Conservation (phyloP, 2,113 vertebrate genomes). For the Nannobrachium achirus region DNA sequence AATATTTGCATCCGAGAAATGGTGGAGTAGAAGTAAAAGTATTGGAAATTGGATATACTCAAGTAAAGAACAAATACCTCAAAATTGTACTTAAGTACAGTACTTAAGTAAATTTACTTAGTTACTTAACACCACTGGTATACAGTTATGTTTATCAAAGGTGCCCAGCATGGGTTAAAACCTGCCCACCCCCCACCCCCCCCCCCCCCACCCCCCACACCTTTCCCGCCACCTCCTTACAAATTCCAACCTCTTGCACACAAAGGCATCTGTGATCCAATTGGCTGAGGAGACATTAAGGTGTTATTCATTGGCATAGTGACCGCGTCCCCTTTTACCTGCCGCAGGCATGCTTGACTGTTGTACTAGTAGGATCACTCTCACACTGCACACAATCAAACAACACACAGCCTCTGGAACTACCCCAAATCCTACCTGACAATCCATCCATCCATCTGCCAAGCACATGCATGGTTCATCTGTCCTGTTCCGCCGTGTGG, state of each 20-base stretch:
- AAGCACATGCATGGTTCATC: not conserved
- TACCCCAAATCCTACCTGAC: not conserved
- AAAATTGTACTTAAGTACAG: too few relatives aligned
- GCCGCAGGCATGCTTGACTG: slow-evolving; percentile 13
- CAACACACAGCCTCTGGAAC: not conserved
- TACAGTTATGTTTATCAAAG: slow-evolving; percentile 38
- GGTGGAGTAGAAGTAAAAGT: too few relatives aligned
- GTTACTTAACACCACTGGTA: not conserved
- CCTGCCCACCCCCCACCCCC: slow-evolving; percentile 22
- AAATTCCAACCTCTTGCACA: slow-evolving; percentile 20
- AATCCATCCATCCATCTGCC: not conserved
- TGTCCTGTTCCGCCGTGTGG: not conserved
- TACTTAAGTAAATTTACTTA: slow-evolving; percentile 1
- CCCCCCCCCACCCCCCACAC: not conserved
- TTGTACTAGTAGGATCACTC: not conserved
- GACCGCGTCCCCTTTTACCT: slow-evolving; percentile 31
- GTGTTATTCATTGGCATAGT: slow-evolving; percentile 61
- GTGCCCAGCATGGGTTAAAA: slow-evolving; percentile 27
- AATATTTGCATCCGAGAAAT: too few relatives aligned
- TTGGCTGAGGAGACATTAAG: slow-evolving; percentile 58
- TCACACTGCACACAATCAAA: slow-evolving; percentile 19
- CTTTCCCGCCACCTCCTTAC: slow-evolving; percentile 1
- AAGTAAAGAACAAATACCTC: too few relatives aligned
- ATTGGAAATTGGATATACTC: too few relatives aligned
- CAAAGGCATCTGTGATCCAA: slow-evolving; percentile 33